These are phyloP conservation scores for Caerostris extrusa DNA, from an alignment of 1,140 invertebrate genomes.

Conservation along the genomic window DNA sequence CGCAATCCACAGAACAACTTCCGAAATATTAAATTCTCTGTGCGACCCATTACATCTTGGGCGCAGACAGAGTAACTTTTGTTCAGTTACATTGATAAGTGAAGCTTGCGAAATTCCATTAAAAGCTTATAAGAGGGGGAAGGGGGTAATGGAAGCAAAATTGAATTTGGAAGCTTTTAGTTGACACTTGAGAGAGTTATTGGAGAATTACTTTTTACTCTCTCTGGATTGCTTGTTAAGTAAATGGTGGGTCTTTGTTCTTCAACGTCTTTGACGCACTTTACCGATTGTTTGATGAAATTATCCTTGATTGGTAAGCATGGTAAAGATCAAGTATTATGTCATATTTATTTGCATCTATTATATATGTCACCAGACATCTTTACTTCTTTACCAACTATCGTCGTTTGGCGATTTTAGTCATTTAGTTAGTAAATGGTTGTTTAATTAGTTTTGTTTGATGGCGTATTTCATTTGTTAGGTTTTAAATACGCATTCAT, in stretches of 20 bases:
- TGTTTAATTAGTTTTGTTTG: too few relatives aligned
- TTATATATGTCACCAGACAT: too few relatives aligned
- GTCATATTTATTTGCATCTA: too few relatives aligned
- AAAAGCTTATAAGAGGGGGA: background rate
- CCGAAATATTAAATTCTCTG: constrained; percentile 19
- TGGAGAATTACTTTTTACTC: background rate
- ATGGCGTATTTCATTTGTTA: too few relatives aligned
- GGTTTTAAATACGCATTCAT: too few relatives aligned
- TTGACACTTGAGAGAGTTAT: background rate
- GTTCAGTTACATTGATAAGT: constrained; percentile 15
- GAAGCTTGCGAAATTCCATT: constrained; percentile 22
- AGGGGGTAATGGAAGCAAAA: constrained; percentile 18
- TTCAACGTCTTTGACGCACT: too few relatives aligned
- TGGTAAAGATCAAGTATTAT: too few relatives aligned
- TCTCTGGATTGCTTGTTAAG: background rate
- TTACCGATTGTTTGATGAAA: too few relatives aligned
- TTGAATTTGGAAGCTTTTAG: constrained; percentile 5
- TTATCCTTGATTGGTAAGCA: too few relatives aligned
- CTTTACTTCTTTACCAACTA: too few relatives aligned
- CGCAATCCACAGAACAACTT: background rate
- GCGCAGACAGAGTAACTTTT: background rate
- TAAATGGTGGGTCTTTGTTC: background rate
- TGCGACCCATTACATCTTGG: background rate
- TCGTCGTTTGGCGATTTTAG: too few relatives aligned
- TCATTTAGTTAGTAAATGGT: too few relatives aligned